A percentile compares a stretch with the other conserved stretches of the same genome.
These are phyloP conservation scores for Rynchops niger DNA, from an alignment of 2,113 vertebrate genomes.

Conservation along the genomic window DNA sequence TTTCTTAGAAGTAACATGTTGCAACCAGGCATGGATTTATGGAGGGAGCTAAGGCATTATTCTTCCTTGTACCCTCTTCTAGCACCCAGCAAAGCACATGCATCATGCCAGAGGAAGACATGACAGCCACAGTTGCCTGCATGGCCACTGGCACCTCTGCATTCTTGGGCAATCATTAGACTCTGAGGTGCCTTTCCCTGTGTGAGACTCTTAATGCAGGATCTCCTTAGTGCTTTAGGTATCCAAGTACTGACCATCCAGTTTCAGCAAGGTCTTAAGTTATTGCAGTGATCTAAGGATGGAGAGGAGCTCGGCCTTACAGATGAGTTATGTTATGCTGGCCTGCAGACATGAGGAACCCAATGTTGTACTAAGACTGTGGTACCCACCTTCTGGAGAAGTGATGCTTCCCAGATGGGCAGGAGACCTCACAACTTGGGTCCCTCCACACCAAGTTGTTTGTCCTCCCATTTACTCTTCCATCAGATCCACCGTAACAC, in stretches of 20 bases:
- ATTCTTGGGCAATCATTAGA: background rate
- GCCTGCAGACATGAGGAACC: background rate
- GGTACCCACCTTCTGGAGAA: background rate
- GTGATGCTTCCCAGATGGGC: background rate
- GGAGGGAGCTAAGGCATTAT: background rate
- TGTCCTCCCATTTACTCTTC: background rate
- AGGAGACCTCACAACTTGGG: background rate
- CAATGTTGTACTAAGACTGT: background rate
- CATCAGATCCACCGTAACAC: too few relatives aligned
- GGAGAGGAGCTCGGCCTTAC: background rate
- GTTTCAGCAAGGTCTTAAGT: background rate
- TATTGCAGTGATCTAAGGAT: background rate
- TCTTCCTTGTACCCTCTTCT: background rate
- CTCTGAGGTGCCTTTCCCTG: background rate
- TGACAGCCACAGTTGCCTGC: background rate
- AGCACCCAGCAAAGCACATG: accelerated
- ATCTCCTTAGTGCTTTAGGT: background rate
- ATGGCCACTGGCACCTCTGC: background rate
- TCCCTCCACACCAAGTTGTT: too few relatives aligned
- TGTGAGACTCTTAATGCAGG: background rate
- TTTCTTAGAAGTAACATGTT: background rate
- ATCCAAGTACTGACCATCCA: background rate
- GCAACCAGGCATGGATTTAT: background rate
- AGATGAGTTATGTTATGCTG: background rate
- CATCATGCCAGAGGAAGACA: background rate